Conservation (phyloP, 2,888 invertebrate species). For the Sinodicranocentrus sp. region DNA sequence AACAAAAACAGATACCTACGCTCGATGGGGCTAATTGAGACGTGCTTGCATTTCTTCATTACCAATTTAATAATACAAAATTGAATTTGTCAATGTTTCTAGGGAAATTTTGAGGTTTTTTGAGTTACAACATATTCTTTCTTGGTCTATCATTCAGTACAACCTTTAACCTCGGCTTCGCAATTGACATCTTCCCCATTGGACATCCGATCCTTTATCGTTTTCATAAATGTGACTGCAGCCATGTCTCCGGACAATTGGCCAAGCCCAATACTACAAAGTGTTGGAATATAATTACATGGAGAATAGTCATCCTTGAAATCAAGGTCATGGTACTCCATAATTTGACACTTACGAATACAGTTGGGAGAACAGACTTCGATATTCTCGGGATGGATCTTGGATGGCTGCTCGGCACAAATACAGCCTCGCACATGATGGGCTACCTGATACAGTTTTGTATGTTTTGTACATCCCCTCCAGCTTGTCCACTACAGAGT, state of each 20-base stretch:
- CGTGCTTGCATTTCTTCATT: too few relatives aligned
- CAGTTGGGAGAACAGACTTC: slow-evolving; percentile 69
- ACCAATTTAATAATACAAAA: too few relatives aligned
- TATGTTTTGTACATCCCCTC: slow-evolving; percentile 75
- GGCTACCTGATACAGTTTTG: slow-evolving; percentile 71
- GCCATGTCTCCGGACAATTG: slow-evolving; percentile 72
- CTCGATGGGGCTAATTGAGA: slow-evolving; percentile 34
- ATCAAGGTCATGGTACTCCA: too few relatives aligned
- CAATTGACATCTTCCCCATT: slow-evolving; percentile 76
- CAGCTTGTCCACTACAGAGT: slow-evolving; percentile 74
- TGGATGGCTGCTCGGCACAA: slow-evolving; percentile 75
- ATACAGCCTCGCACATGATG: slow-evolving; percentile 74
- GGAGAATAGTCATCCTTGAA: too few relatives aligned
- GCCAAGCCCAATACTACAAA: slow-evolving; percentile 73
- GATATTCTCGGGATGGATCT: slow-evolving; percentile 67
- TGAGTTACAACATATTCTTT: too few relatives aligned
- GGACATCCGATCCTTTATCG: slow-evolving; percentile 71
- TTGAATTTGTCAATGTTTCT: too few relatives aligned
- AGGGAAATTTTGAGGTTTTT: too few relatives aligned
- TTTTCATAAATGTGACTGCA: slow-evolving; percentile 67
- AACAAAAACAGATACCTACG: background rate
- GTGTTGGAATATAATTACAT: background rate
- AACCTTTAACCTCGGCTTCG: slow-evolving; percentile 70
- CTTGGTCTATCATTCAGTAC: slow-evolving; percentile 22
- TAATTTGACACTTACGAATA: slow-evolving; percentile 74